Base-by-base conservation (phyloP, 2,888 invertebrate genomes). In the Cryptops parisi region DNA sequence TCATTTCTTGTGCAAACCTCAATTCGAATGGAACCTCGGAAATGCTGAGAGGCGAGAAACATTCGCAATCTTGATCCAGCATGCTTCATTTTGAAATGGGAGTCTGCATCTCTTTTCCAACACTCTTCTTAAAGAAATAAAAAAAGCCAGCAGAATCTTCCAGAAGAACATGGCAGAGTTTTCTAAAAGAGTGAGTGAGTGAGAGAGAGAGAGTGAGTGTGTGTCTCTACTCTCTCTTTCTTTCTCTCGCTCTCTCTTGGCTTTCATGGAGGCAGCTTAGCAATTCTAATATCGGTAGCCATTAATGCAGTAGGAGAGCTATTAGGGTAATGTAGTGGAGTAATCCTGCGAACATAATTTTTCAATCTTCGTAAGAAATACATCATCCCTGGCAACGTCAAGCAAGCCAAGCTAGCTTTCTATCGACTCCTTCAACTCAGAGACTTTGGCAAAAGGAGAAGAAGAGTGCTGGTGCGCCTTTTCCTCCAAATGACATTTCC, bases 331-430 rank as follows among this genome's bases (percentile, higher is more conserved):
- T 47, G 47, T 47, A 47, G 47, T 26, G 47, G 21, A 26, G 47
- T 47, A 47, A 47, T 47, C 47, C 47, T 26, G 47, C 24, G 47
- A 47, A 47, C 47, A 47, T 47, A 47, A 47, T 47, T 47, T 47
- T 47, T 47, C 47, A 47, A 47, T 47, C 47, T 26, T 26, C 27
- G 47, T 25, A 47, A 26, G 27, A 47, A 47, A 47, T 47, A 47
- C 27, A 47, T 47, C 47, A 47, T 33, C 33, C 9, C 15, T 15
- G 33, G 33, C 33, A 33, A 15, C 33, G 33, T 33, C 33, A 15
- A 9, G 9, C 9, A 33, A 15, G 6, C 15, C 9, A 33, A 33
- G 33, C 15, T n/a, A n/a, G 33, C 33, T 15, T 33, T 33, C 33
- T 33, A 6, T 33, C 33, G 15, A 33, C 9, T 33, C 9, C 33